Percentiles rank a stretch among this genome's conserved stretches.
Evolutionary conservation across 2,113 vertebrate species (phyloP).

Genomic region (Procavia capensis): DNA sequence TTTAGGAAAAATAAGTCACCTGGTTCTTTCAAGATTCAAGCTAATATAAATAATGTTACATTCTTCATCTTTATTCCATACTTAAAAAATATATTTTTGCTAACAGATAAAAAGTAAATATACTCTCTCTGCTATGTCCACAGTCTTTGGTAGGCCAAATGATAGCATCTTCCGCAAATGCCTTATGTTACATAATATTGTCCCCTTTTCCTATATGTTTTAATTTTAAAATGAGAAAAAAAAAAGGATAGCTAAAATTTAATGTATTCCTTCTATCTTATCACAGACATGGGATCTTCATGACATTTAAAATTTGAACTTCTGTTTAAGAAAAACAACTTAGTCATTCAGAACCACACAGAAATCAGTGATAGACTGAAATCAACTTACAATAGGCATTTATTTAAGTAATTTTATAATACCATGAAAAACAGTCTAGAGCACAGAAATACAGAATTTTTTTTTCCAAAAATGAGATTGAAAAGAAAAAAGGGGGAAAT

Average conservation of each 20-base stretch:
- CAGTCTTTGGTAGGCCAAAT: not conserved
- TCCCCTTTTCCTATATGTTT: not conserved
- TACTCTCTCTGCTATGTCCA: not conserved
- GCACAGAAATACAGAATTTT: not conserved
- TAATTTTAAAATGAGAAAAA: not conserved
- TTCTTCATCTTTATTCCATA: not conserved
- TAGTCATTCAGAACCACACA: not conserved
- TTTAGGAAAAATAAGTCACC: not conserved
- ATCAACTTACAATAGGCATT: not conserved
- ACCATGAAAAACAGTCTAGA: not conserved
- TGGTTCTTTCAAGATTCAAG: not conserved
- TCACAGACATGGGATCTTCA: not conserved
- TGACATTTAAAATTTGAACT: not conserved
- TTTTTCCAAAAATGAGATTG: not conserved
- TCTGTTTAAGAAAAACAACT: not conserved
- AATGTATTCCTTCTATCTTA: not conserved
- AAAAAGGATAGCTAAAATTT: not conserved
- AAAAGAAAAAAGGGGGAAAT: not conserved
- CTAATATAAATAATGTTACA: not conserved
- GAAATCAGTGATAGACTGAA: not conserved
- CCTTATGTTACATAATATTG: not conserved
- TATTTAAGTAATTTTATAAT: not conserved
- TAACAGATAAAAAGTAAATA: not conserved
- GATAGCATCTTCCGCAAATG: not conserved
- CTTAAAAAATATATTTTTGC: not conserved